Percentiles rank a stretch among this genome's conserved stretches.
Conservation (phyloP, 2,113 vertebrate species). For the Martes martes region DNA sequence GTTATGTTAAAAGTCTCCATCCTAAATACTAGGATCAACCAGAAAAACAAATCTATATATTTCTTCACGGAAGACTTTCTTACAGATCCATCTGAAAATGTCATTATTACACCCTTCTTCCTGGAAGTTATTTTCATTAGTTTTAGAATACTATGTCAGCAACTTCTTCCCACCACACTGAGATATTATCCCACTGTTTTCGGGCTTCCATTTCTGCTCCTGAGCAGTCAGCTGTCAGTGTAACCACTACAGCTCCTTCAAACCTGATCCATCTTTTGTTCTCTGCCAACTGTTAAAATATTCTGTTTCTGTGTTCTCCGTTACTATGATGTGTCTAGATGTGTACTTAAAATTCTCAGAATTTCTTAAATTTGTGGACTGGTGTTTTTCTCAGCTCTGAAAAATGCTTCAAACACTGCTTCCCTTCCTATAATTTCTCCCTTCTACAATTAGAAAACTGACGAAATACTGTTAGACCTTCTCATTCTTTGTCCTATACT, state of each 20-base stretch:
- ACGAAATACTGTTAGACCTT: neutral
- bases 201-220: neutral
- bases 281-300: neutral
- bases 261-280: neutral
- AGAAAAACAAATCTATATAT: neutral
- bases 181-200: neutral
- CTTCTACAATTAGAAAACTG: neutral
- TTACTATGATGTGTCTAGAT: neutral
- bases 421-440: neutral
- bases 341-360: neutral
- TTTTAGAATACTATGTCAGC: neutral
- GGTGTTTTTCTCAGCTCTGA: neutral
- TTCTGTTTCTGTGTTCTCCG: neutral
- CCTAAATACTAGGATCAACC: neutral
- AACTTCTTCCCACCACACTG: neutral
- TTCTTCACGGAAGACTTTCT: neutral
- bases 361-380: neutral
- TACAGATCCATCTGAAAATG: neutral
- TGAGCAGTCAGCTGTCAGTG: neutral
- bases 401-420: neutral
- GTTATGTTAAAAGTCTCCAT: neutral
- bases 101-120: neutral
- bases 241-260: neutral
- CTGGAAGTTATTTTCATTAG: neutral
- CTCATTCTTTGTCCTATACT: neutral